A percentile compares a stretch with the other conserved stretches of the same genome.
phyloP scores from a whole-genome alignment of 2,113 vertebrate genomes.

The Chionomys nivalis region DNA sequence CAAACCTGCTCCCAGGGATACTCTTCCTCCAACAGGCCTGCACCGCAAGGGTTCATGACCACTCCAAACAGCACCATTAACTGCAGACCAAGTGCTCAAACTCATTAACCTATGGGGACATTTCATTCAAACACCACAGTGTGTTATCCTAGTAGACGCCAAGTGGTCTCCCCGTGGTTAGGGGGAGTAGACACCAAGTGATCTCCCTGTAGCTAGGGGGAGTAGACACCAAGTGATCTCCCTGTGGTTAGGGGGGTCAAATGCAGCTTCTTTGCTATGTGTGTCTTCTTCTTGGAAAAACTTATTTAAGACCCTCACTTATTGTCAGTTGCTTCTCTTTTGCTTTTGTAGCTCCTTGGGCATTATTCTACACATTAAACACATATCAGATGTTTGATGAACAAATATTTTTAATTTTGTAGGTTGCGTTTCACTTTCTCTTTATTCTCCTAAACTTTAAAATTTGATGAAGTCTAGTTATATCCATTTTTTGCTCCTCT shows the following conservation, averaged over 20 bases:
- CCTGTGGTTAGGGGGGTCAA: not conserved
- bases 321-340: not conserved
- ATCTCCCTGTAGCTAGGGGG: too few species aligned
- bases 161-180: not conserved
- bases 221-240: too few species aligned
- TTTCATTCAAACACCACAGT: not conserved
- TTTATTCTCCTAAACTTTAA: not conserved
- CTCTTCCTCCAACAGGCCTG: not conserved
- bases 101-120: not conserved
- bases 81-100: too few species aligned
- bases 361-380: not conserved
- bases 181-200: too few species aligned
- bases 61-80: not conserved
- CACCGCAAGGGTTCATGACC: not conserved
- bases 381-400: not conserved
- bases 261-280: too few species aligned
- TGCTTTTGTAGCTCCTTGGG: not conserved
- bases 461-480: not conserved
- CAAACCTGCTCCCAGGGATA: too few species aligned
- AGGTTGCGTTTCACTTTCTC: not conserved
- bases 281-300: not conserved
- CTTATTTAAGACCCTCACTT: not conserved
- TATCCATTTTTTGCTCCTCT: not conserved
- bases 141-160: not conserved
- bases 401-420: not conserved